These are phyloP conservation scores for Rhyacophila brunnea DNA, from an alignment of 1,140 invertebrate genomes.

Conservation along the genomic window DNA sequence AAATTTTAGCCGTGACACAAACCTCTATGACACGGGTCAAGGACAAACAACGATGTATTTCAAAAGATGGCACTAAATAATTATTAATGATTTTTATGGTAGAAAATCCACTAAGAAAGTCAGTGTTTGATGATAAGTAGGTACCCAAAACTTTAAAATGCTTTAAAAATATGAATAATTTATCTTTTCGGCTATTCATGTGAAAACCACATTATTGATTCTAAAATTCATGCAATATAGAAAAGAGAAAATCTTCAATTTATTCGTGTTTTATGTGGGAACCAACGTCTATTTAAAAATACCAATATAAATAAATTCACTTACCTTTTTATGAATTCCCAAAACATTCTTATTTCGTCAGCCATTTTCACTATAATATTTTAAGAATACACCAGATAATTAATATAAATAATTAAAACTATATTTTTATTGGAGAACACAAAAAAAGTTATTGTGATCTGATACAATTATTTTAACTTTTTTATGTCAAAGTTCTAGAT, in stretches of 20 bases:
- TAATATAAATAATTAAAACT: too few relatives aligned
- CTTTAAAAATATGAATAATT: too few relatives aligned
- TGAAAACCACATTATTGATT: neutral
- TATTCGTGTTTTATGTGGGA: neutral
- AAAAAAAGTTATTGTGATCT: too few relatives aligned
- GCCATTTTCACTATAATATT: conserved; percentile 5
- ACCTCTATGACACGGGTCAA: neutral
- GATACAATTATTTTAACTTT: too few relatives aligned
- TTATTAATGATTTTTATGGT: too few relatives aligned
- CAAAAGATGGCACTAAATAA: neutral
- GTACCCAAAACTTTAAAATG: too few relatives aligned
- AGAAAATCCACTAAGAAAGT: too few relatives aligned
- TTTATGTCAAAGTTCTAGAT: too few relatives aligned
- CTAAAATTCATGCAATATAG: neutral
- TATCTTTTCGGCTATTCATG: too few relatives aligned
- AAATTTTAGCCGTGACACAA: neutral
- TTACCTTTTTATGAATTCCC: conserved; percentile 34
- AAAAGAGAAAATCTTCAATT: conserved; percentile 1
- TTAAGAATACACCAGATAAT: neutral
- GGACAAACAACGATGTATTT: neutral
- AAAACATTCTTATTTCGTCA: conserved; percentile 29
- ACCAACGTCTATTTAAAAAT: neutral
- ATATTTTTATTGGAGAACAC: too few relatives aligned
- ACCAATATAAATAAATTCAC: conserved; percentile 1
- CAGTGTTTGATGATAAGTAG: too few relatives aligned